Evolutionary conservation across 2,797 vertebrate genomes (phyloP).

Genomic region (Bradypodion pumilum): DNA sequence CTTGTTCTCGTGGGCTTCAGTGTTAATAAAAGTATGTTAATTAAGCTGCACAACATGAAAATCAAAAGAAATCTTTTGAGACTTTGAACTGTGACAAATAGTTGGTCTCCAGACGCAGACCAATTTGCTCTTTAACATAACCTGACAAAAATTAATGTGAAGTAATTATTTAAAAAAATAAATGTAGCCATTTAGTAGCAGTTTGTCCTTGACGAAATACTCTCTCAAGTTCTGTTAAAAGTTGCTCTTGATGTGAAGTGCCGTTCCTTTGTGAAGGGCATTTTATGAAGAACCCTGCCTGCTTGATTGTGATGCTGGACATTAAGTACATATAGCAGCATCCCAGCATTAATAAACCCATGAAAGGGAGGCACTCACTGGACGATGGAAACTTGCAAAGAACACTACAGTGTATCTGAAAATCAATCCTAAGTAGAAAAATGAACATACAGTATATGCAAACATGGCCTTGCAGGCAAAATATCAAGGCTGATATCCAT

Average conservation of each 20-base stretch:
- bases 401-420: neutral
- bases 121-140: conserved; percentile 8
- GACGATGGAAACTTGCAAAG: neutral
- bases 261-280: neutral
- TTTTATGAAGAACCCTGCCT: neutral
- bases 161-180: conserved; percentile 4
- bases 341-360: neutral
- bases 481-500: neutral
- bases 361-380: neutral
- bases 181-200: neutral
- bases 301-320: neutral
- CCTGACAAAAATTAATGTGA: conserved; percentile 4
- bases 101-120: neutral
- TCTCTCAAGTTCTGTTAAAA: neutral
- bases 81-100: conserved; percentile 14
- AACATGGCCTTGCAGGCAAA: neutral
- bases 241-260: neutral
- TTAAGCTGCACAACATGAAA: conserved; percentile 5
- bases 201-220: neutral
- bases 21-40: conserved; percentile 8
- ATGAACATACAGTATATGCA: neutral
- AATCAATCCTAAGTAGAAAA: neutral
- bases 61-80: conserved; percentile 6
- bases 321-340: neutral
- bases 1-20: neutral